phyloP scores from a whole-genome alignment of 2,797 vertebrate species.

The Neosilurus hyrtlii region DNA sequence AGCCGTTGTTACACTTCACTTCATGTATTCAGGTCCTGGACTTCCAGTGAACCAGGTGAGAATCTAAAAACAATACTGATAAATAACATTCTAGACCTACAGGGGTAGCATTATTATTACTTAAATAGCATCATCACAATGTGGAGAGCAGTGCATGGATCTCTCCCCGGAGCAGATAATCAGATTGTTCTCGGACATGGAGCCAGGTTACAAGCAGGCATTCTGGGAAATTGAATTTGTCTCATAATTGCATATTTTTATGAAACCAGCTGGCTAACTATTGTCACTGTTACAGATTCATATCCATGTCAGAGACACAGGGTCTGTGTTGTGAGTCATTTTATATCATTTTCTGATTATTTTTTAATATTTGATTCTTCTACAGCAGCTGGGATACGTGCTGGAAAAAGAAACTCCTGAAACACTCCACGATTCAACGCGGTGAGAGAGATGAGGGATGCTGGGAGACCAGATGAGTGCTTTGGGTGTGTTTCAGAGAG shows the following conservation, averaged over 20 bases:
- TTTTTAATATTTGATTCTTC: slow-evolving; percentile 7
- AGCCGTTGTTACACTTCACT: no score
- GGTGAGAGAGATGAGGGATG: background rate
- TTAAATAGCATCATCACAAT: background rate
- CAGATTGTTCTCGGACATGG: slow-evolving; percentile 17
- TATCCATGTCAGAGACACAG: background rate
- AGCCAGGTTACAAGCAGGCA: background rate
- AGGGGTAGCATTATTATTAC: background rate
- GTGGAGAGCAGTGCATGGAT: background rate
- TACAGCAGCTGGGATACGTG: background rate
- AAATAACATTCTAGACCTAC: background rate
- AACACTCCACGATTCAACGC: background rate
- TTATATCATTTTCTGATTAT: background rate
- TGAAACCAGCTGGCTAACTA: background rate
- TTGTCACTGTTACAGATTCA: background rate
- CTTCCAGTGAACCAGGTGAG: background rate
- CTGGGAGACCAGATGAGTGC: background rate
- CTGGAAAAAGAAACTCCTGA: background rate
- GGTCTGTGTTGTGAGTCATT: background rate
- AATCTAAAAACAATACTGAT: background rate
- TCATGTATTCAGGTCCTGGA: no score
- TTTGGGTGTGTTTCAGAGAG: background rate
- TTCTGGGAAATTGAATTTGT: slow-evolving; percentile 24
- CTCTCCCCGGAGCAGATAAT: slow-evolving; percentile 7
- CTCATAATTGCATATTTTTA: slow-evolving; percentile 10